Conservation (phyloP, 2,888 invertebrate species). For the Malthinus seriepunctatus region DNA sequence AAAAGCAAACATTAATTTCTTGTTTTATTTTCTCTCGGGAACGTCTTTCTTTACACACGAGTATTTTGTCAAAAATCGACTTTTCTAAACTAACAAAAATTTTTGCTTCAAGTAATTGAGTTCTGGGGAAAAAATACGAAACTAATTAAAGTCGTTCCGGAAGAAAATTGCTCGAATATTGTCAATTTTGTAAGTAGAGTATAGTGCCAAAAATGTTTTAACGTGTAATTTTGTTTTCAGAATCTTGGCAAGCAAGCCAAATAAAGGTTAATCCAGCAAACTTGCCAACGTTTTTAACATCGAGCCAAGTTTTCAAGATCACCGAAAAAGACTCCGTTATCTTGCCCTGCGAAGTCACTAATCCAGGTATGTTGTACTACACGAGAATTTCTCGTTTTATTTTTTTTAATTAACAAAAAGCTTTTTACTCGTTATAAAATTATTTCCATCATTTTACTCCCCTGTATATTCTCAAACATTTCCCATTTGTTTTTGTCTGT, state of each 20-base stretch:
- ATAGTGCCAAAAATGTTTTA: constrained; percentile 14
- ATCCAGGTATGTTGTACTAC: constrained; percentile 55
- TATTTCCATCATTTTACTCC: too few species aligned
- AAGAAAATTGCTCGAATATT: background rate
- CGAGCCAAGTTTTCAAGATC: constrained; percentile 59
- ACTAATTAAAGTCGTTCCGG: background rate
- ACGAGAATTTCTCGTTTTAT: background rate
- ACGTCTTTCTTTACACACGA: too few species aligned
- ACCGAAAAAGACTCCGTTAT: constrained; percentile 60
- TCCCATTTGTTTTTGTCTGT: too few species aligned
- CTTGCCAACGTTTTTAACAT: constrained; percentile 53
- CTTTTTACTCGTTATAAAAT: too few species aligned
- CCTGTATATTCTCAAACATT: too few species aligned
- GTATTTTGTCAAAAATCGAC: too few species aligned
- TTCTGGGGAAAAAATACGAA: too few species aligned
- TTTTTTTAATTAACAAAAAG: background rate
- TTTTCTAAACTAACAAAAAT: too few species aligned
- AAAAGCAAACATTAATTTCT: too few species aligned
- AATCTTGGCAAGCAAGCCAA: constrained; percentile 44
- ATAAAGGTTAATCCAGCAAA: constrained; percentile 51
- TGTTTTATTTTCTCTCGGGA: too few species aligned
- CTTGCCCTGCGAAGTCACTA: constrained; percentile 62
- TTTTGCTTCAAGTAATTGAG: too few species aligned
- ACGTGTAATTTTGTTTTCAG: constrained; percentile 38
- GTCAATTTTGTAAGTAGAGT: background rate